A percentile compares a stretch with the other conserved stretches of the same genome.
Evolutionary conservation across 2,113 vertebrate genomes (phyloP).

Genomic region (Hypomesus transpacificus): DNA sequence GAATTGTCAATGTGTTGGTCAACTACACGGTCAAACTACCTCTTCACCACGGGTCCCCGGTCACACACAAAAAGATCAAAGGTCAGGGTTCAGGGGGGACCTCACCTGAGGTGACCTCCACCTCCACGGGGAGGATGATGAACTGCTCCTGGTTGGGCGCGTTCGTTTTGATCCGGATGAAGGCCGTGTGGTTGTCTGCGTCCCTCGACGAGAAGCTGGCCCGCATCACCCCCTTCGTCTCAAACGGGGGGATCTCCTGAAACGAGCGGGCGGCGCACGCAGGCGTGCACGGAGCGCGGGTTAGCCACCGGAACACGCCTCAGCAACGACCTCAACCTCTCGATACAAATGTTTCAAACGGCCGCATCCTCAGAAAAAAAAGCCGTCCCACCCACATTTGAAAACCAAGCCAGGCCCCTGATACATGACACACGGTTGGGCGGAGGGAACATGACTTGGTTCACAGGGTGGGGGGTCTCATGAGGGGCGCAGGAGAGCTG

Average conservation of each 20-base stretch:
- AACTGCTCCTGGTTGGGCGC: conserved; percentile 89
- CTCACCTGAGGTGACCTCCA: conserved; percentile 96
- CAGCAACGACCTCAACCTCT: too few relatives aligned
- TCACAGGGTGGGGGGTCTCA: too few relatives aligned
- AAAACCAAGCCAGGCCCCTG: too few relatives aligned
- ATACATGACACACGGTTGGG: background rate
- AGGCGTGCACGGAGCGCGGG: background rate
- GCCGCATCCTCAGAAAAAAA: too few relatives aligned
- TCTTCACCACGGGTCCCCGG: too few relatives aligned
- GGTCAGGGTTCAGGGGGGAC: background rate
- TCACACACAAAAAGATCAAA: too few relatives aligned
- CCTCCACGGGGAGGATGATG: conserved; percentile 96
- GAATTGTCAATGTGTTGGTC: too few relatives aligned
- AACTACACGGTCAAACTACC: too few relatives aligned
- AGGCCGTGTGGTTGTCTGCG: conserved; percentile 98
- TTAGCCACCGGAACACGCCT: too few relatives aligned
- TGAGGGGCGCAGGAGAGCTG: too few relatives aligned
- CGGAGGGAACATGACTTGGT: background rate
- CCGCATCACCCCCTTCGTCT: conserved; percentile 99
- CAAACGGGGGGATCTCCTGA: conserved; percentile 96
- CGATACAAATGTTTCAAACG: too few relatives aligned
- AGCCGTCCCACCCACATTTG: too few relatives aligned
- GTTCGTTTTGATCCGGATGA: conserved; percentile 97
- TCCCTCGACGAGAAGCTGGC: conserved; percentile 97
- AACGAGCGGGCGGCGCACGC: conserved; percentile 23